Evolutionary conservation across 53 echinoderm and acorn worm genomes (phyloP).

Genomic region (Temnopleurus reevesii): DNA sequence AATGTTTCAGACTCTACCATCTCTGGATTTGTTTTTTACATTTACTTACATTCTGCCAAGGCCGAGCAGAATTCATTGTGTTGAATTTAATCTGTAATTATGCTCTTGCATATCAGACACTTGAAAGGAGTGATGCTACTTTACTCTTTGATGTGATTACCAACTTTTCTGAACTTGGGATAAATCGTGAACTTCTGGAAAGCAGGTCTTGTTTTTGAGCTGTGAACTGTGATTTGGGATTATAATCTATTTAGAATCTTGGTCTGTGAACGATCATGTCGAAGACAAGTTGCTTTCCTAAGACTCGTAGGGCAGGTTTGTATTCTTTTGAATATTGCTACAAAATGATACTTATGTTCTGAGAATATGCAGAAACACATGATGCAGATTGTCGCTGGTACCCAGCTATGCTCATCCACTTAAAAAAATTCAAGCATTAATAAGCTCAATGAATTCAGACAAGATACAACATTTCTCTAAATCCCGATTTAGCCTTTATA

Average conservation of each 20-base stretch:
- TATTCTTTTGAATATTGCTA: neutral
- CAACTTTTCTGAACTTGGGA: neutral
- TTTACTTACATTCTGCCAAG: neutral
- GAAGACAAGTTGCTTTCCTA: slow-evolving; percentile 45
- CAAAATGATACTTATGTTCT: neutral
- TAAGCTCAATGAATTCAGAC: too few species aligned
- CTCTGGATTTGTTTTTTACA: neutral
- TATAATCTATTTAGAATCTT: neutral
- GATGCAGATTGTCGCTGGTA: too few species aligned
- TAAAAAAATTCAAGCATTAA: too few species aligned
- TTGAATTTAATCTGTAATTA: neutral
- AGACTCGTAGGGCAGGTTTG: slow-evolving; percentile 40
- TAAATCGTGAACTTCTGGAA: neutral
- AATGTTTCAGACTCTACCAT: neutral
- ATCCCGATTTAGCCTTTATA: too few species aligned
- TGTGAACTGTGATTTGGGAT: neutral
- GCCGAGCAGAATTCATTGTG: neutral
- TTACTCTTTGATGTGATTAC: neutral
- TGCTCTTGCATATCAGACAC: neutral
- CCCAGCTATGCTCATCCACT: too few species aligned
- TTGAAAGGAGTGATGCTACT: neutral
- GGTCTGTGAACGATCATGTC: neutral
- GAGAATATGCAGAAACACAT: too few species aligned
- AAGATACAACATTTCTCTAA: too few species aligned
- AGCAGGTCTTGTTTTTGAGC: neutral